Percentiles rank a stretch among this genome's conserved stretches.
Conservation (phyloP, 2,888 invertebrate species). For the Cacoxenus indagator region DNA sequence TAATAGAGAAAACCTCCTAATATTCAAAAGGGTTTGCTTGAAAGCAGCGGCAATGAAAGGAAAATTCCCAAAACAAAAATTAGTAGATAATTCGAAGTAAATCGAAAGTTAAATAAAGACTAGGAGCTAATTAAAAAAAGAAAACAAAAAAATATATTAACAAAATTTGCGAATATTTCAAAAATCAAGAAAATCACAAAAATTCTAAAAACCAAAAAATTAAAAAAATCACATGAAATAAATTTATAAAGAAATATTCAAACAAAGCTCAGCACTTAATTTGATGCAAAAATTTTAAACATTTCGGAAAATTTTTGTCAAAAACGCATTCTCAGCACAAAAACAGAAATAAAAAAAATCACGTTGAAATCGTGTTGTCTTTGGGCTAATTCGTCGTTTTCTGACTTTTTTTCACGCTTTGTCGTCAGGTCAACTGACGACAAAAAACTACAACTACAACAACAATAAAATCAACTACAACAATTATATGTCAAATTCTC, state of each 20-base stretch:
- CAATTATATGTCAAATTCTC: constrained; percentile 40
- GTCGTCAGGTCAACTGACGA: constrained; percentile 73
- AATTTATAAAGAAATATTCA: constrained; percentile 41
- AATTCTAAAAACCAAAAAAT: constrained; percentile 27
- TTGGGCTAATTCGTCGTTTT: constrained; percentile 72
- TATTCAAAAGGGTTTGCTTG: too few species aligned
- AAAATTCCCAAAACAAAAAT: constrained; percentile 36
- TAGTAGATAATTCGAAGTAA: constrained; percentile 33
- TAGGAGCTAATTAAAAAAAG: constrained; percentile 26
- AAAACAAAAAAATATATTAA: constrained; percentile 42
- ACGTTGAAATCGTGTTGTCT: constrained; percentile 57
- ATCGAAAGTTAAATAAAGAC: constrained; percentile 35
- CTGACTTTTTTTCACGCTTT: constrained; percentile 71
- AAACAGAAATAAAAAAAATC: constrained; percentile 29
- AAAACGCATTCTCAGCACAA: constrained; percentile 26
- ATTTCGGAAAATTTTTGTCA: constrained; percentile 28
- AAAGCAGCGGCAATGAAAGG: too few species aligned
- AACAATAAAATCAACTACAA: constrained; percentile 48
- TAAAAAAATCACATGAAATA: constrained; percentile 26
- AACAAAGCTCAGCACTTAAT: too few species aligned
- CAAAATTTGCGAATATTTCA: constrained; percentile 23
- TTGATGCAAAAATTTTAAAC: constrained; percentile 31
- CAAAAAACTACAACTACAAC: constrained; percentile 66
- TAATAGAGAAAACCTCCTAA: too few species aligned
- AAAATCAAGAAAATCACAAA: constrained; percentile 34